Conservation (phyloP, 2,888 invertebrate species). For the Hartigia nigra region DNA sequence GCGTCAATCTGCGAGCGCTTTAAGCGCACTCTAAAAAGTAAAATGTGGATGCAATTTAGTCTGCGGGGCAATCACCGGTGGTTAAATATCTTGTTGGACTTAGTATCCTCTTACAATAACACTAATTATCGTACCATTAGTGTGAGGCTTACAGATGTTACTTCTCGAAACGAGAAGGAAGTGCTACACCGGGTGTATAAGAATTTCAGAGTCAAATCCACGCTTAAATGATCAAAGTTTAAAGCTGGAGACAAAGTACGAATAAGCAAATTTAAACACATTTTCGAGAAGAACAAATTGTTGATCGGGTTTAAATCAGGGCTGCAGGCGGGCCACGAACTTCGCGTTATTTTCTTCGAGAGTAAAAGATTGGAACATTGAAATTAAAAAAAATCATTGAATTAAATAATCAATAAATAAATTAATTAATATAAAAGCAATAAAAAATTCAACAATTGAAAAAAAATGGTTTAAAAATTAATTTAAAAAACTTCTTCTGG, state of each 20-base stretch:
- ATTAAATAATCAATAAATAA: too few species aligned
- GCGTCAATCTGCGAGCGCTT: slow-evolving; percentile 51
- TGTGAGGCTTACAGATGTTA: slow-evolving; percentile 44
- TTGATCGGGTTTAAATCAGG: too few species aligned
- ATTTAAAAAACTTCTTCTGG: too few species aligned
- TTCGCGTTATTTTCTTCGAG: too few species aligned
- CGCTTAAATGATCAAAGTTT: neutral
- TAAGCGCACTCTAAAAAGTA: slow-evolving; percentile 39
- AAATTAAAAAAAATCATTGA: too few species aligned
- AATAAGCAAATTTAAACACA: slow-evolving; percentile 45
- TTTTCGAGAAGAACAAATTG: slow-evolving; percentile 31
- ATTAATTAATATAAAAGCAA: too few species aligned
- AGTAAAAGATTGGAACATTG: too few species aligned
- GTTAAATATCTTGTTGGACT: slow-evolving; percentile 26
- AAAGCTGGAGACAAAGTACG: slow-evolving; percentile 23
- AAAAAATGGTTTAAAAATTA: too few species aligned
- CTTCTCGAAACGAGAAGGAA: slow-evolving; percentile 34
- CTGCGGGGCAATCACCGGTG: slow-evolving; percentile 36
- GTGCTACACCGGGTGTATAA: neutral
- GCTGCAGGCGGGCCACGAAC: too few species aligned
- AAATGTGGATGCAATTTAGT: slow-evolving; percentile 42
- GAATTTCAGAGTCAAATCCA: neutral
- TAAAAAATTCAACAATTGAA: too few species aligned
- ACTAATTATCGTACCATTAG: slow-evolving; percentile 46
- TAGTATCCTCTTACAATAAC: slow-evolving; percentile 42